A percentile compares a stretch with the other conserved stretches of the same genome.
phyloP scores from a whole-genome alignment of 2,888 invertebrate species.

The Venusia cambrica region DNA sequence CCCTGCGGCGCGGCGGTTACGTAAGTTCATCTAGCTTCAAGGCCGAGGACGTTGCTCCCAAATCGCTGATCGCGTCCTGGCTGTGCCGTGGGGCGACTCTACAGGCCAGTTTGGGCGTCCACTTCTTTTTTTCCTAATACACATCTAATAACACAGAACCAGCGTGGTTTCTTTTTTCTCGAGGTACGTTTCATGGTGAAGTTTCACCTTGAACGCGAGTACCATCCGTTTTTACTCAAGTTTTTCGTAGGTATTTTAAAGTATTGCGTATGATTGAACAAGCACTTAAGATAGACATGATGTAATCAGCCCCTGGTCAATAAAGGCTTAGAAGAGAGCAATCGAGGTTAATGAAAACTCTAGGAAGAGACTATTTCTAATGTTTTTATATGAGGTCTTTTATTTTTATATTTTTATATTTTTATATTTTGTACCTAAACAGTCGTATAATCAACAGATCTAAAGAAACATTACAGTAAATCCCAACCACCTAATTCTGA shows the following conservation, averaged over 20 bases:
- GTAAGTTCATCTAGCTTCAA: slow-evolving; percentile 80
- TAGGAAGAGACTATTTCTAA: too few species aligned
- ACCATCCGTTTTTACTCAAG: slow-evolving; percentile 14
- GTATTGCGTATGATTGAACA: slow-evolving; percentile 6
- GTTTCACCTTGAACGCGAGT: slow-evolving; percentile 15
- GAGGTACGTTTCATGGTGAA: slow-evolving; percentile 23
- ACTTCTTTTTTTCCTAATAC: slow-evolving; percentile 62
- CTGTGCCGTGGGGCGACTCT: slow-evolving; percentile 57
- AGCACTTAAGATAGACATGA: slow-evolving; percentile 8
- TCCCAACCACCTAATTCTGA: too few species aligned
- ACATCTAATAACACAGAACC: slow-evolving; percentile 39
- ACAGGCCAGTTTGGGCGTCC: slow-evolving; percentile 66
- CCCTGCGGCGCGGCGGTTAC: slow-evolving; percentile 67
- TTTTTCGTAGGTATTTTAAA: slow-evolving; percentile 1
- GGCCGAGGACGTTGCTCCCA: slow-evolving; percentile 80
- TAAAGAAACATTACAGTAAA: neutral
- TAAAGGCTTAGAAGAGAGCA: too few species aligned
- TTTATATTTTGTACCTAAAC: too few species aligned
- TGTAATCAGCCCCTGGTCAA: slow-evolving; percentile 2
- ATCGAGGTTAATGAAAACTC: too few species aligned
- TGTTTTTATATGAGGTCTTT: too few species aligned
- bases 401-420: too few species aligned
- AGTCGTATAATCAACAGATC: too few species aligned
- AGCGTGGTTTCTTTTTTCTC: slow-evolving; percentile 31
- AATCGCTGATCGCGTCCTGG: slow-evolving; percentile 76